These are phyloP conservation scores for Pithys albifrons DNA, from an alignment of 2,113 vertebrate genomes.

Conservation along the genomic window DNA sequence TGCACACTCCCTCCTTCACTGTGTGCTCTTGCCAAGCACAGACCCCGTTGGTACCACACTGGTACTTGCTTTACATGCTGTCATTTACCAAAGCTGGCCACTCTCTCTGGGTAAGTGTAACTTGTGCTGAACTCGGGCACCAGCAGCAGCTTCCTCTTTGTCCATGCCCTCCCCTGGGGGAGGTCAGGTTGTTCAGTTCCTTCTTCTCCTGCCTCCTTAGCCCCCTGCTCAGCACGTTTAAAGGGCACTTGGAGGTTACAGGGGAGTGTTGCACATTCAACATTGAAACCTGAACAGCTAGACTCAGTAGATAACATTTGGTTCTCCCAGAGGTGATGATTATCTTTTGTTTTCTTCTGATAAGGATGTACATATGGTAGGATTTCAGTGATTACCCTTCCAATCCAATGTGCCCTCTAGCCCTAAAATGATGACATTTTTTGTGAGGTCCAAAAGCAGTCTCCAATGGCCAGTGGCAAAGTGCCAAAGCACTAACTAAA, in stretches of 20 bases:
- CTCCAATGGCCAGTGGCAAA: not conserved
- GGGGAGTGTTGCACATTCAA: not conserved
- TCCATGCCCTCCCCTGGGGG: not conserved
- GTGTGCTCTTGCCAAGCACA: not conserved
- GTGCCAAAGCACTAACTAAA: constrained; percentile 23
- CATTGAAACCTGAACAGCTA: not conserved
- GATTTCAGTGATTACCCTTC: not conserved
- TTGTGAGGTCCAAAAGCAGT: not conserved
- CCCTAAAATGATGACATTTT: not conserved
- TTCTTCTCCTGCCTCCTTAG: not conserved
- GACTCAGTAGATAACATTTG: not conserved
- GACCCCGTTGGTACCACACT: not conserved
- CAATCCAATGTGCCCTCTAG: not conserved
- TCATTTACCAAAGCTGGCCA: not conserved
- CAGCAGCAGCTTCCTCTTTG: not conserved
- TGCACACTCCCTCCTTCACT: not conserved
- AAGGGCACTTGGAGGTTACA: not conserved
- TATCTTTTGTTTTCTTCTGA: not conserved
- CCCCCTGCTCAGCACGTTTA: not conserved
- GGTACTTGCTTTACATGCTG: not conserved
- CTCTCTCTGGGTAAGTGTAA: not conserved
- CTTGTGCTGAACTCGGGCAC: not conserved
- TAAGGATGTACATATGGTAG: constrained; percentile 4
- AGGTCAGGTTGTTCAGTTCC: not conserved
- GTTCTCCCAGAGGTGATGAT: constrained; percentile 8